Percentiles rank a stretch among this genome's conserved stretches.
These are phyloP conservation scores for Tenthredo livida DNA, from an alignment of 2,888 invertebrate species.

Conservation along the genomic window DNA sequence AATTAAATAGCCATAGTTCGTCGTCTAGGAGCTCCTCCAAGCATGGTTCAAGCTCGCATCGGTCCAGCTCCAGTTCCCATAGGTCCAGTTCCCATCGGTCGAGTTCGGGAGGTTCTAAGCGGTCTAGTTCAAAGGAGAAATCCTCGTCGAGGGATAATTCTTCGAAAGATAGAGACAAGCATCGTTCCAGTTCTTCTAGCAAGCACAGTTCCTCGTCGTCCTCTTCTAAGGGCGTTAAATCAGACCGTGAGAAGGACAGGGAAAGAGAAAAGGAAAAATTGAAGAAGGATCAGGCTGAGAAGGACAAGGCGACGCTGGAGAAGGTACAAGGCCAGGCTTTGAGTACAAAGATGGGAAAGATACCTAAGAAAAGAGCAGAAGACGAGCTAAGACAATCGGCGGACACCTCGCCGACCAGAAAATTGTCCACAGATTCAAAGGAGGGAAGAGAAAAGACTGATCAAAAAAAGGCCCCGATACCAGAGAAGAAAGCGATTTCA, in stretches of 20 bases:
- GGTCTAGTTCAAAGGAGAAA: conserved; percentile 70
- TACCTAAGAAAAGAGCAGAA: conserved; percentile 85
- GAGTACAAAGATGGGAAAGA: conserved; percentile 86
- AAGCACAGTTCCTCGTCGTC: conserved; percentile 61
- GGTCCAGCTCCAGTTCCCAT: conserved; percentile 64
- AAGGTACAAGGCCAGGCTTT: conserved; percentile 85
- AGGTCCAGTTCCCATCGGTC: conserved; percentile 63
- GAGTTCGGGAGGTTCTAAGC: conserved; percentile 68
- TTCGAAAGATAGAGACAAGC: conserved; percentile 70
- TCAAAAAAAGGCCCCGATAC: conserved; percentile 74
- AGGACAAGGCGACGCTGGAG: conserved; percentile 85
- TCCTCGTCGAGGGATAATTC: conserved; percentile 53
- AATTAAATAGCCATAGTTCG: conserved; percentile 76
- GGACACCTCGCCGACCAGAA: conserved; percentile 65
- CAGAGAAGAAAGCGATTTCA: conserved; percentile 85
- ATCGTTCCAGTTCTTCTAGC: conserved; percentile 67
- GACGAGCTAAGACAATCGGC: conserved; percentile 73
- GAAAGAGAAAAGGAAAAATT: conserved; percentile 79
- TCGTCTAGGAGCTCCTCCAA: conserved; percentile 72
- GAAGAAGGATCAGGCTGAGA: conserved; percentile 81
- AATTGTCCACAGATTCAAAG: conserved; percentile 72
- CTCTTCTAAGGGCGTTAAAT: conserved; percentile 65
- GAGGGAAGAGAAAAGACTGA: conserved; percentile 76
- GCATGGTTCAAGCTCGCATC: conserved; percentile 71
- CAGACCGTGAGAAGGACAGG: conserved; percentile 76